Evolutionary conservation across 2,888 invertebrate species (phyloP), one percentile per base, ranked within the genome.

Genomic region (Conchocele bisecta): DNA sequence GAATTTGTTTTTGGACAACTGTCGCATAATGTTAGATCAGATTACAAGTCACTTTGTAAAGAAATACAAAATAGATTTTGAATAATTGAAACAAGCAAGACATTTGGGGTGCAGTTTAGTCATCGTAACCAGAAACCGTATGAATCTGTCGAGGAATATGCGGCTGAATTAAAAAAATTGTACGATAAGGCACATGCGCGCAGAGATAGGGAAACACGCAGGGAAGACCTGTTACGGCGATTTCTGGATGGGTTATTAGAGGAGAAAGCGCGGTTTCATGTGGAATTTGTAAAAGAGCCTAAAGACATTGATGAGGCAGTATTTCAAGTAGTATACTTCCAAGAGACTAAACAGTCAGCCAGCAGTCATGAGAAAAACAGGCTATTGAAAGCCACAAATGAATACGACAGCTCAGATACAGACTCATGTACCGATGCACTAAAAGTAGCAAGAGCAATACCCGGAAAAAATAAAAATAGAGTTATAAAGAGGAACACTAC

Each of bases 261-360:
- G 54, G 65, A 71, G 7, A 71, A 71, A 46, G 65, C 59, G 17
- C 28, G 60, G 29, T 71, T 71, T 53, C 54, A 71, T 44, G 50
- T 65, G 13, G 59, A 66, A 17, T 66, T 53, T 44, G 22, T 67
- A n/a, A 67, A 67, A 60, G 54, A 67, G 48, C 72, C 72, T 2
- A 33, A 28, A 5, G 44, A 60, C 54, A 60, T 56, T 20, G 61
- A 61, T 67, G 66, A 72, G 17, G 60, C 61, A n/a, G 50, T 66
- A 5, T 46, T 51, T 37, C 46, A 56, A 26, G 51, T 60, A 11
- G 66, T 56, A 7, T 48, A 28, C 15, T 66, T 53, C 29, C 53
- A 50, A 35, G 64, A 64, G 59, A 64, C 48, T 9, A 57, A 53
- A 41, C 35, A 37, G 7, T 53, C 20, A 48, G n/a, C 26, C 17